Evolutionary conservation across 2,113 vertebrate genomes (phyloP).

Genomic region (Motacilla alba): DNA sequence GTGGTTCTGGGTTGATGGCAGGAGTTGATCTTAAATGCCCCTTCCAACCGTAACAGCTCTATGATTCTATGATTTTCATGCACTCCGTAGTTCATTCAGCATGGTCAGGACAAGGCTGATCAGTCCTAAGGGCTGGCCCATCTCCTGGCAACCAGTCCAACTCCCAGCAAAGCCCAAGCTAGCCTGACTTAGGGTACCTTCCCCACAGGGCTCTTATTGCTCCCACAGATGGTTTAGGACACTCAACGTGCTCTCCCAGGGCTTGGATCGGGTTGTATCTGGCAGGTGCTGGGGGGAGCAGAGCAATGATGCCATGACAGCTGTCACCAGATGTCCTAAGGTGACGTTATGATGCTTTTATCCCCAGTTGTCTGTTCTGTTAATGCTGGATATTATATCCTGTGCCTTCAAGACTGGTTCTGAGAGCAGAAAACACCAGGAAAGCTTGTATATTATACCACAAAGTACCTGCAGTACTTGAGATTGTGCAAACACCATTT

Average conservation of each 20-base stretch:
- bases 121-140: no score
- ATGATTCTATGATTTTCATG: neutral
- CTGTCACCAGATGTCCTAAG: neutral
- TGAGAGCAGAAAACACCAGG: neutral
- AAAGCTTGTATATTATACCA: neutral
- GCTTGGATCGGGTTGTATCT: fast-evolving
- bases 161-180: neutral
- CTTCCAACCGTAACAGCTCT: neutral
- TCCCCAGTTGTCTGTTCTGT: no score
- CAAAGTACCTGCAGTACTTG: neutral
- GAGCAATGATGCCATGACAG: fast-evolving
- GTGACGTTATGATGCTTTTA: no score
- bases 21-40: neutral
- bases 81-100: neutral
- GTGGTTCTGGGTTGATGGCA: neutral
- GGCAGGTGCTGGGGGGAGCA: neutral
- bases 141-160: neutral
- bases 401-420: no score
- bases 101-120: neutral
- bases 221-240: neutral
- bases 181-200: neutral
- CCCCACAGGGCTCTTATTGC: fast-evolving
- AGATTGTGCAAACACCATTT: slow-evolving; percentile 1
- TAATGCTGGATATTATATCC: no score
- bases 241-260: neutral